Evolutionary conservation across 1,140 invertebrate genomes (phyloP), one percentile per base, ranked within the genome.

Genomic region (Drosophila cardini): DNA sequence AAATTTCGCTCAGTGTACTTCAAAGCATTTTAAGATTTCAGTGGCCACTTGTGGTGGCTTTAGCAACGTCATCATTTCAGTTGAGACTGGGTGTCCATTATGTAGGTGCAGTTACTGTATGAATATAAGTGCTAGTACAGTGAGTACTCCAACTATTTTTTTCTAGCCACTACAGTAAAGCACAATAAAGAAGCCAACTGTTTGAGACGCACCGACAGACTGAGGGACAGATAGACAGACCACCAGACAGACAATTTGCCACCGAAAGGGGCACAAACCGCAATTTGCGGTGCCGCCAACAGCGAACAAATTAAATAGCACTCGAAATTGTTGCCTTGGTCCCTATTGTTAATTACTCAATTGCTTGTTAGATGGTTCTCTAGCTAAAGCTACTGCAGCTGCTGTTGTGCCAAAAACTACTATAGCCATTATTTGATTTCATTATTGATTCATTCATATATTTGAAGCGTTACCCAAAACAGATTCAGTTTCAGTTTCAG

Each of bases 391-490:
- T 26, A 26, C 15, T 16, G 56, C 48, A 8, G 40, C 50, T 30
- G 45, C 21, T 26, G 18, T 4, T 11, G 18, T 50, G 18, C 21
- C 26, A 50, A 32, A 50, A n/a, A n/a, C n/a, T n/a, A n/a, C 34
- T 18, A 5, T 68, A 5, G 16, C 10, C 46, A 18, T 18, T 30
- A 26, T 30, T 72, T 83, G 26, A 68, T 72, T 74, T 75, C 45
- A 61, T 60, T 60, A 73, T 56, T 50, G 40, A 77, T 87, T 86
- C 83, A 86, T 87, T 87, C 83, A 89, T 69, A 79, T 65, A 89
- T 86, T 67, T 77, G 42, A 18, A 64, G 26, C 62, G 45, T 79
- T 60, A 56, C 69, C 64, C 76, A 84, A 67, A 30, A 69, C 75
- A 42, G 78, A 48, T 21, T 57, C 48, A 56, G 18, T 18, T 26